These are phyloP conservation scores for Centropyge bicolor DNA, from an alignment of 2,797 vertebrate species.

Conservation along the genomic window DNA sequence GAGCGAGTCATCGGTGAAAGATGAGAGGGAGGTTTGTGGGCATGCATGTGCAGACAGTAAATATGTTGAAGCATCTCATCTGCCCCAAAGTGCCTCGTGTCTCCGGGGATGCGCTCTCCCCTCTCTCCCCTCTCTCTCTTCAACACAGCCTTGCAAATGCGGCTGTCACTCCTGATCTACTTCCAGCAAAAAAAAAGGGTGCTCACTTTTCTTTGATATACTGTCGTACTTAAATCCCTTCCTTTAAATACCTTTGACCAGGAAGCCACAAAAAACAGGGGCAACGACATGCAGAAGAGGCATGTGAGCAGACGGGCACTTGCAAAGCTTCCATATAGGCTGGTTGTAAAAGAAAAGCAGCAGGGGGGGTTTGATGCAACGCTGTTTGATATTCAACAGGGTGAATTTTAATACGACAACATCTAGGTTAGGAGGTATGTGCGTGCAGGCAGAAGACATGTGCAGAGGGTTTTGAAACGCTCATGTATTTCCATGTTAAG, in stretches of 20 bases:
- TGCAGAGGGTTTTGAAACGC: constrained; percentile 28
- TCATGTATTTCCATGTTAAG: constrained; percentile 39
- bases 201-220: constrained; percentile 56
- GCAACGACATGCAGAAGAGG: constrained; percentile 33
- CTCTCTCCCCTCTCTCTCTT: constrained; percentile 32
- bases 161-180: constrained; percentile 70
- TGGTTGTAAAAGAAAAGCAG: constrained; percentile 34
- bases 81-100: constrained; percentile 50
- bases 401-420: constrained; percentile 39
- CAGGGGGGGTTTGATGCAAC: constrained; percentile 25
- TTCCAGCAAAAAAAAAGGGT: constrained; percentile 42
- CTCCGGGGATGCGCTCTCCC: constrained; percentile 51
- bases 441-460: background rate
- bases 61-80: constrained; percentile 55
- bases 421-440: constrained; percentile 49
- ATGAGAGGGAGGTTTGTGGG: constrained; percentile 26
- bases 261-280: constrained; percentile 41
- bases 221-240: constrained; percentile 43
- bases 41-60: constrained; percentile 41
- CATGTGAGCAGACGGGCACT: constrained; percentile 1
- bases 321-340: background rate
- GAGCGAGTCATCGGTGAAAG: constrained; percentile 34
- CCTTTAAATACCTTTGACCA: constrained; percentile 58
- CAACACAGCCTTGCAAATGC: constrained; percentile 56
- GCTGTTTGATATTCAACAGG: constrained; percentile 57